Conservation (phyloP, 1,140 invertebrate species). For the Diprion similis region DNA sequence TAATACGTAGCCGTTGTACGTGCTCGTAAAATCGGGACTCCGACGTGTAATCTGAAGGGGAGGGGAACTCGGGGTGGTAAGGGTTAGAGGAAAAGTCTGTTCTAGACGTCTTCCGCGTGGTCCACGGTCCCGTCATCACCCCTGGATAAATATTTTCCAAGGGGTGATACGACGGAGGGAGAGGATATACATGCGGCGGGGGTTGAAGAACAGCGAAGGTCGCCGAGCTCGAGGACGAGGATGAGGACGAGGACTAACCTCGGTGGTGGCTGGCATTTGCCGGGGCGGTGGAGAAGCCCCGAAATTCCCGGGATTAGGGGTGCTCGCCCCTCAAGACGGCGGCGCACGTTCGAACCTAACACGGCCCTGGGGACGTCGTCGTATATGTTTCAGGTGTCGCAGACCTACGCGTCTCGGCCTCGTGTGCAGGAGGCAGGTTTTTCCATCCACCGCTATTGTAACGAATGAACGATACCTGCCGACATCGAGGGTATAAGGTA, state of each 20-base stretch:
- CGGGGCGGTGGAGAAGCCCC: not conserved
- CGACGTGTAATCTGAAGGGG: not conserved
- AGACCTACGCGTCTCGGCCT: too few species aligned
- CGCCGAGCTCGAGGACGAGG: not conserved
- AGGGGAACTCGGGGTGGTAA: too few species aligned
- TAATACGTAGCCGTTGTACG: not conserved
- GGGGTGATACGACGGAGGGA: not conserved
- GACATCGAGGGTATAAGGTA: too few species aligned
- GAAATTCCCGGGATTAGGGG: conserved; percentile 2
- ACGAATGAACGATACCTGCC: too few species aligned
- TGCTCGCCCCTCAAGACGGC: not conserved
- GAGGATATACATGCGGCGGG: not conserved
- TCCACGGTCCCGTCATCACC: not conserved
- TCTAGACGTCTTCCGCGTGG: not conserved
- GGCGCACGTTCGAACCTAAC: not conserved
- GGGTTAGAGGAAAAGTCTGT: not conserved
- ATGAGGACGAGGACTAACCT: not conserved
- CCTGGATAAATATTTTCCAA: not conserved
- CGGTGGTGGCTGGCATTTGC: conserved; percentile 5
- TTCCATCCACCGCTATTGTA: too few species aligned
- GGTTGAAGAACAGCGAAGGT: not conserved
- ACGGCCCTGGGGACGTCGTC: not conserved
- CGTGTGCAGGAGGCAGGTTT: too few species aligned
- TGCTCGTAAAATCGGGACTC: not conserved
- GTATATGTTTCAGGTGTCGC: conserved; percentile 5